Evolutionary conservation across 2,797 vertebrate species (phyloP), one percentile per base, ranked within the genome.

Genomic region (Falco berigora): DNA sequence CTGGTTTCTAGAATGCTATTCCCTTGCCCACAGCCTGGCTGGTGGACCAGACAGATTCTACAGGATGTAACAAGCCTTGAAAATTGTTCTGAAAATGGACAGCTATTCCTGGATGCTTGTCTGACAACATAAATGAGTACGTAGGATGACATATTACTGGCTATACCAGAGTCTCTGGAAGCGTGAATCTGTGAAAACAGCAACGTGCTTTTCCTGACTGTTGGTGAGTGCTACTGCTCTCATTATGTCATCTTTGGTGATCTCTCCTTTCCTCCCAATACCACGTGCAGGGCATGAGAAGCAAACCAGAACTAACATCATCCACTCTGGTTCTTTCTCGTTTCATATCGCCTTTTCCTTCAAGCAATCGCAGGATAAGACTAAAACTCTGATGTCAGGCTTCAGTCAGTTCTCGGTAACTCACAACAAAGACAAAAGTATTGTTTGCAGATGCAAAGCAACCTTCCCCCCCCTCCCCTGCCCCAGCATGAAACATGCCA

Each of bases 1-100:
- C 27, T 66, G 25, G 34, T 68, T 62, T 73, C 55, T 4, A 0
- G 28, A 66, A 56, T 0, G 0, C 16, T 58, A 4, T 24, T 71
- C 28, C 38, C 30, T 34, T 82, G 34, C 50, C 42, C 38, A 49
- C 53, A 75, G 53, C 18, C 40, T 68, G 52, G 63, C 56, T 75
- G 50, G 78, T 58, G 38, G 36, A 52, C 53, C 25, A 72, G 80
- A 52, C 36, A 81, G 63, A 66, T 92, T 63, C 32, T 17, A 53
- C 21, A 66, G 42, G 21, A 76, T 8, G 28, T 42, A 79, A 58
- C 52, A 44, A 86, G 46, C 38, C 68, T 67, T 69, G 40, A 76
- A 90, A 90, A 85, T 6, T 42, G 34, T 50, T 90, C 71, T 94
- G 59, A 69, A 76, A 94, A 82, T 15, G 12, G 25, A 82, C 42